A percentile compares a stretch with the other conserved stretches of the same genome.
These are phyloP conservation scores for Carassius gibelio DNA, from an alignment of 2,113 vertebrate species.

Conservation along the genomic window DNA sequence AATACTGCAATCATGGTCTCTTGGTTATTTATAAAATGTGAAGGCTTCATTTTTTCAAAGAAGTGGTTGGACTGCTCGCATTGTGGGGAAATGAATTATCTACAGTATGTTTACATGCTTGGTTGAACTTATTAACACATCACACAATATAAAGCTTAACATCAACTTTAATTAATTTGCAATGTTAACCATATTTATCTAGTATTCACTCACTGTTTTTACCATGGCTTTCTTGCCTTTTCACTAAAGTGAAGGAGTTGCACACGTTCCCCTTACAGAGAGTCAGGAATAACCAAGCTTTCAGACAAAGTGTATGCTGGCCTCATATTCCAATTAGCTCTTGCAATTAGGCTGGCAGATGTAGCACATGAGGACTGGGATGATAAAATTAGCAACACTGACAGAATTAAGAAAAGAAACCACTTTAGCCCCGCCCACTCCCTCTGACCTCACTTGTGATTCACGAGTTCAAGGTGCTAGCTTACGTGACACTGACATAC, in stretches of 20 bases:
- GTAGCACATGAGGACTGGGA: constrained; percentile 80
- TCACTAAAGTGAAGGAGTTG: constrained; percentile 49
- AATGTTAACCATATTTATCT: not conserved
- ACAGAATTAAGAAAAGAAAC: constrained; percentile 61
- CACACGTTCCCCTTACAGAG: constrained; percentile 24
- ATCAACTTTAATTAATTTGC: not conserved
- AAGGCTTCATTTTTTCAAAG: not conserved
- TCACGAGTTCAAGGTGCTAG: constrained; percentile 12
- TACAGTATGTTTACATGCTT: not conserved
- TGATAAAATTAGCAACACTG: constrained; percentile 75
- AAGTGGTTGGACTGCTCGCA: not conserved
- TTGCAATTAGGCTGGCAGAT: constrained; percentile 77
- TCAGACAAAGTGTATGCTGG: constrained; percentile 62
- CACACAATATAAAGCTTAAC: not conserved
- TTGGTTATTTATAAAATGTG: not conserved
- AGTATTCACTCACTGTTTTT: not conserved
- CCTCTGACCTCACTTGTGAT: constrained; percentile 30
- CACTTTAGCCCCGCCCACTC: constrained; percentile 34
- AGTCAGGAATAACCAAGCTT: constrained; percentile 57
- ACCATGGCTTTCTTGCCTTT: constrained; percentile 37
- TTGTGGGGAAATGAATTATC: not conserved
- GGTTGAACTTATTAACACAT: not conserved
- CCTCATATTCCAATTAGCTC: constrained; percentile 77
- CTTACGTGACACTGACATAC: not conserved
- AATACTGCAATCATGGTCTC: not conserved